These are phyloP conservation scores for Acronicta aceris DNA, from an alignment of 2,888 invertebrate genomes.

Conservation along the genomic window DNA sequence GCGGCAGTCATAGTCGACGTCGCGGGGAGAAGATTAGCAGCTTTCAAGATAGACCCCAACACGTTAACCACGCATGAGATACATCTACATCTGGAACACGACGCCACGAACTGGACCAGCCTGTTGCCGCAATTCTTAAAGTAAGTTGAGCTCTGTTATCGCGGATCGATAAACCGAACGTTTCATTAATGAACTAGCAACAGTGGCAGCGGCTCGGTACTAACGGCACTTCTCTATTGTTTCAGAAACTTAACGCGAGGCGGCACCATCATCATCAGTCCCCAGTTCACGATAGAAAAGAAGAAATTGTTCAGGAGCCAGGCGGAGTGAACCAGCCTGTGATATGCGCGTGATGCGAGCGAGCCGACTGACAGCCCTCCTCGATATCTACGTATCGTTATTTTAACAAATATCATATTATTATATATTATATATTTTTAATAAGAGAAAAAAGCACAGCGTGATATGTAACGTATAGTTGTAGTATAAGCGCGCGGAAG, in stretches of 20 bases:
- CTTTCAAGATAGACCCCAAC: conserved; percentile 95
- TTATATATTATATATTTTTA: conserved; percentile 88
- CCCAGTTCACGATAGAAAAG: conserved; percentile 96
- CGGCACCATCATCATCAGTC: conserved; percentile 96
- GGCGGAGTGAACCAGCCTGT: conserved; percentile 82
- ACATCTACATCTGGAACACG: conserved; percentile 95
- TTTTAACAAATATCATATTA: conserved; percentile 89
- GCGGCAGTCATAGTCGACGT: conserved; percentile 96
- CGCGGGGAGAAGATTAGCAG: conserved; percentile 93
- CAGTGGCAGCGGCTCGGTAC: conserved; percentile 30
- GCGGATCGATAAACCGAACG: conserved; percentile 14
- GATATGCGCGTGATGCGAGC: conserved; percentile 77
- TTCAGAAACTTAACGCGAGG: conserved; percentile 95
- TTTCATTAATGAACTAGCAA: conserved; percentile 27
- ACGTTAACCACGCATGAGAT: conserved; percentile 97
- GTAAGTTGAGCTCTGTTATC: conserved; percentile 88
- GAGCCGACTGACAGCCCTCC: conserved; percentile 87
- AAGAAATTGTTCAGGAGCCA: conserved; percentile 96
- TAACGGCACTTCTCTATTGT: conserved; percentile 62
- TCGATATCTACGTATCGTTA: conserved; percentile 88
- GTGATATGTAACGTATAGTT: conserved; percentile 89
- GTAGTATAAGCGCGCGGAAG: conserved; percentile 78
- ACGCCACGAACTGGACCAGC: conserved; percentile 95
- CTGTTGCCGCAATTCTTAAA: conserved; percentile 96
- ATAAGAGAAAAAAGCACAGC: conserved; percentile 89